Percentiles rank a stretch among this genome's conserved stretches.
phyloP scores from a whole-genome alignment of 2,113 vertebrate genomes.

The Platanista minor region DNA sequence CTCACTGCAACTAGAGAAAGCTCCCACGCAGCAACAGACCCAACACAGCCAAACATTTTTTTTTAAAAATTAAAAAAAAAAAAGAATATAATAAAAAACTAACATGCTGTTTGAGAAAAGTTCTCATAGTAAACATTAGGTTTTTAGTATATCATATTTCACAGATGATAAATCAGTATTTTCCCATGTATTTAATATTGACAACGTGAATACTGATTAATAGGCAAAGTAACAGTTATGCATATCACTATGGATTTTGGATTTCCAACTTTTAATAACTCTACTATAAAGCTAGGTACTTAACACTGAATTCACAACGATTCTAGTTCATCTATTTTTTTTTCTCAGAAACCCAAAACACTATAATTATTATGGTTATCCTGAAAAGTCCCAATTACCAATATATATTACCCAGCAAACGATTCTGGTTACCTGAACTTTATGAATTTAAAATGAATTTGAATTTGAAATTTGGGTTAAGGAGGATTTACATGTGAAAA shows the following conservation, averaged over 20 bases:
- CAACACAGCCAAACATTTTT: too few relatives aligned
- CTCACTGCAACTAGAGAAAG: too few relatives aligned
- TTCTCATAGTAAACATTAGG: not conserved
- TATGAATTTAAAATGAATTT: conserved; percentile 22
- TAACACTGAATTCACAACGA: not conserved
- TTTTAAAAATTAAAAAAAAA: too few relatives aligned
- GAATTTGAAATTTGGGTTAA: conserved; percentile 17
- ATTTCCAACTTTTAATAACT: conserved; percentile 5
- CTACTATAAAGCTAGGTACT: not conserved
- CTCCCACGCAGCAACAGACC: too few relatives aligned
- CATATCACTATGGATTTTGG: not conserved
- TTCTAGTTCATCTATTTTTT: not conserved
- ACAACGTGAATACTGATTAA: not conserved
- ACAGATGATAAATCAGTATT: not conserved
- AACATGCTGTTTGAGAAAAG: not conserved
- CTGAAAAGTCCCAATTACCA: not conserved
- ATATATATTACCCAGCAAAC: not conserved
- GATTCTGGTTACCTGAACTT: not conserved
- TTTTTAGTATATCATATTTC: not conserved
- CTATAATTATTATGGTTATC: not conserved
- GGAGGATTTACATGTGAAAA: not conserved
- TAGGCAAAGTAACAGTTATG: not conserved
- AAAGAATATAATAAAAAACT: not conserved
- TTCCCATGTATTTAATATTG: not conserved
- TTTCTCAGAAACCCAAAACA: not conserved